Conservation (phyloP, 2,797 vertebrate genomes). For the Cephalopachus bancanus region DNA sequence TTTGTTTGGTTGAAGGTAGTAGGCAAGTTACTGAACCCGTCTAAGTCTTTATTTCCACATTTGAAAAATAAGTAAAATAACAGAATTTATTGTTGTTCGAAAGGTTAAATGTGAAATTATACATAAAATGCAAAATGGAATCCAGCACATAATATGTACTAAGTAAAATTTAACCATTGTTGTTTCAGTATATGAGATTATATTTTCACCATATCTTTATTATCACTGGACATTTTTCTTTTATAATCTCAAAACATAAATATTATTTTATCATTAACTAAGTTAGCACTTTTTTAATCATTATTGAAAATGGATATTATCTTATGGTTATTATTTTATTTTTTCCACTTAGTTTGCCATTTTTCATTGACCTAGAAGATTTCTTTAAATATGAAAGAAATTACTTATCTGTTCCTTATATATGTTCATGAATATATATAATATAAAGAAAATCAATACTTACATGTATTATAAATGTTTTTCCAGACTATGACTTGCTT, state of each 20-base stretch:
- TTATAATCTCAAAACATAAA: not conserved
- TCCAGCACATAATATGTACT: not conserved
- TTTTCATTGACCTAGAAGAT: not conserved
- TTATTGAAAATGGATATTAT: not conserved
- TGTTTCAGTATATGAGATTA: not conserved
- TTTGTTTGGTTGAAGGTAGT: not conserved
- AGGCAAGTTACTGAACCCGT: not conserved
- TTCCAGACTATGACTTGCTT: slow-evolving; percentile 9
- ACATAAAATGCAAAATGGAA: not conserved
- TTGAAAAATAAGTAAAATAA: slow-evolving; percentile 41
- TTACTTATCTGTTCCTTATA: not conserved
- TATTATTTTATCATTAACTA: not conserved
- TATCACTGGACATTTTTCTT: slow-evolving; percentile 3
- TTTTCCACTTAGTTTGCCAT: not conserved
- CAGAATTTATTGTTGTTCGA: not conserved
- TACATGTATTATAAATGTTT: slow-evolving; percentile 7
- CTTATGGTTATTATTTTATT: slow-evolving; percentile 50
- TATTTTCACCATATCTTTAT: not conserved
- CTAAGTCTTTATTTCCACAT: not conserved
- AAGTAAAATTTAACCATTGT: slow-evolving; percentile 54
- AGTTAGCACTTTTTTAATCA: slow-evolving; percentile 54
- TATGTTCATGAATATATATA: not conserved
- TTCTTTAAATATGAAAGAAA: slow-evolving; percentile 62
- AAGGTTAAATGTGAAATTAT: slow-evolving; percentile 43
- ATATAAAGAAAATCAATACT: not conserved